These are phyloP conservation scores for Donacobius atricapilla DNA, from an alignment of 2,113 vertebrate species.

Conservation along the genomic window DNA sequence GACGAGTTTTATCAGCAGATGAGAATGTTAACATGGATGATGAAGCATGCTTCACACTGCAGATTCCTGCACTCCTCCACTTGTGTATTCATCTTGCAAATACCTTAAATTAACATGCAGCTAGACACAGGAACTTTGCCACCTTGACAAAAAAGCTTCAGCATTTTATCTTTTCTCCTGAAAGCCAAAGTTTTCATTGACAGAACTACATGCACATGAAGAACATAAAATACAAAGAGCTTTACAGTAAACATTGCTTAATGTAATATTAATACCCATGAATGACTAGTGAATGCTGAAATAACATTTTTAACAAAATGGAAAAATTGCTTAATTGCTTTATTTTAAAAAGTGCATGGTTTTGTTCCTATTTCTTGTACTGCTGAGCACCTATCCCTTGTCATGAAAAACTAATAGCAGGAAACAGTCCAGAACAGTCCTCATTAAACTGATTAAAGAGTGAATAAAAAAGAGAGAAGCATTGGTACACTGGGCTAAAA, in stretches of 20 bases:
- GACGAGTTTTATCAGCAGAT: not conserved
- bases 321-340: not conserved
- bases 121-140: not conserved
- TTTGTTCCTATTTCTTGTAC: not conserved
- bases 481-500: not conserved
- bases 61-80: not conserved
- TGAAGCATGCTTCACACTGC: not conserved
- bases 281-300: not conserved
- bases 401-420: not conserved
- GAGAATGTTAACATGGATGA: not conserved
- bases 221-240: not conserved
- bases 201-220: not conserved
- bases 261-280: not conserved
- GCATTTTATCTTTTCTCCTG: not conserved
- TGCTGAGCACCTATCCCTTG: not conserved
- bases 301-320: not conserved
- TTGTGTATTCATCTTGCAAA: not conserved
- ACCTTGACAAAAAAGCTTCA: not conserved
- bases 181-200: not conserved
- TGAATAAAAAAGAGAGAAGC: not conserved
- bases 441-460: not conserved
- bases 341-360: not conserved
- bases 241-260: slow-evolving; percentile 6
- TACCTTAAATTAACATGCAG: not conserved
- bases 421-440: not conserved